Conservation (phyloP, 30 jellyfish, hydroid and myxozoan genomes). For the Aurelia sp. region DNA sequence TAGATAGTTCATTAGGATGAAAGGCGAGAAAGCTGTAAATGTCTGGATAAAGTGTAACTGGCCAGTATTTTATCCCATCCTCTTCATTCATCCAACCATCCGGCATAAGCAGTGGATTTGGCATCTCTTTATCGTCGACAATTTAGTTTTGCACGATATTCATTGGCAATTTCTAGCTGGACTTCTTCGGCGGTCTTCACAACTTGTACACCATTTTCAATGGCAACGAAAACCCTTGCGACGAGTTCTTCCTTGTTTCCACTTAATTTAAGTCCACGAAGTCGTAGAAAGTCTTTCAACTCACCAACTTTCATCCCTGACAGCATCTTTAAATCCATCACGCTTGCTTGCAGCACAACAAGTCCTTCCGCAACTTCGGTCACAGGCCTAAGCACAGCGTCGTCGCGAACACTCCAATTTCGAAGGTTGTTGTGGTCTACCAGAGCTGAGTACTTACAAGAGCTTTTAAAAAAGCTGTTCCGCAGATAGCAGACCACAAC, state of each 20-base stretch:
- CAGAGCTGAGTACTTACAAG: slow-evolving; percentile 7
- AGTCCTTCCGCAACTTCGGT: background rate
- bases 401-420: background rate
- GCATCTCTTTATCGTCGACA: slow-evolving; percentile 10
- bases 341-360: background rate
- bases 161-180: slow-evolving; percentile 21
- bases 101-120: slow-evolving; percentile 43
- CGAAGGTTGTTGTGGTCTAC: background rate
- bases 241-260: slow-evolving; percentile 50
- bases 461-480: slow-evolving; percentile 34
- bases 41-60: slow-evolving; percentile 46
- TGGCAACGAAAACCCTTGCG: slow-evolving; percentile 58
- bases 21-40: slow-evolving; percentile 22
- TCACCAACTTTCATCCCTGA: slow-evolving; percentile 53
- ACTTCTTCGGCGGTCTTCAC: slow-evolving; percentile 58
- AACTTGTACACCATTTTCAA: slow-evolving; percentile 31
- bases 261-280: slow-evolving; percentile 40
- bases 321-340: slow-evolving; percentile 14
- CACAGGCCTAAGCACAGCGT: background rate
- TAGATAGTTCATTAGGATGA: slow-evolving; percentile 41
- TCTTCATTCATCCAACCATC: slow-evolving; percentile 61
- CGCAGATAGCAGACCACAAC: slow-evolving; percentile 37
- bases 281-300: slow-evolving; percentile 46
- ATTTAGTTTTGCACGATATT: slow-evolving; percentile 9
- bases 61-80: slow-evolving; percentile 58